These are phyloP conservation scores for Drosophila tanythrix DNA, from an alignment of 2,888 invertebrate species.

Conservation along the genomic window DNA sequence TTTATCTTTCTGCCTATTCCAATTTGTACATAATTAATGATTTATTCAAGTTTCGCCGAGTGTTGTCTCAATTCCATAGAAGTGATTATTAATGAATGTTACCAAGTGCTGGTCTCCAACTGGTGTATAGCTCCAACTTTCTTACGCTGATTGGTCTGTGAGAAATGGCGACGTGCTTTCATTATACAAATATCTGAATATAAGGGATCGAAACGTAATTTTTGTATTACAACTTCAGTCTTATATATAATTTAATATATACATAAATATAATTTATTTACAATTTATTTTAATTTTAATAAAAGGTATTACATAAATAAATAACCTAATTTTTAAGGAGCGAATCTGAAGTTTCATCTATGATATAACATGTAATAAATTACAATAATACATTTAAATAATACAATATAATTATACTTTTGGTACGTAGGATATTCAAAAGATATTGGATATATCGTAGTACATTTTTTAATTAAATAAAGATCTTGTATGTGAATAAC, in stretches of 20 bases:
- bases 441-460: not conserved
- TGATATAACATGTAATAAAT: not conserved
- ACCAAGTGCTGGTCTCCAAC: slow-evolving; percentile 26
- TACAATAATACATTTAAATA: too few species aligned
- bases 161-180: slow-evolving; percentile 22
- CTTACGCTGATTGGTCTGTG: not conserved
- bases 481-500: not conserved
- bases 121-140: slow-evolving; percentile 24
- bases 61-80: slow-evolving; percentile 73
- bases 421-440: not conserved
- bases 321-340: too few species aligned
- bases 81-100: slow-evolving; percentile 67
- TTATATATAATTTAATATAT: not conserved
- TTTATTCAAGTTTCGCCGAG: slow-evolving; percentile 62
- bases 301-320: too few species aligned
- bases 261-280: not conserved
- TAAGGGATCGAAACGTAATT: not conserved
- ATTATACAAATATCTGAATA: not conserved
- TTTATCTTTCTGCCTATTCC: slow-evolving; percentile 52
- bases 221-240: not conserved
- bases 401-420: not conserved
- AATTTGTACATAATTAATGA: slow-evolving; percentile 74
- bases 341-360: not conserved
- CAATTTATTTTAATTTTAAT: not conserved
- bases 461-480: not conserved